These are phyloP conservation scores for Prochilodus magdalenae DNA, from an alignment of 2,113 vertebrate genomes.

Conservation along the genomic window DNA sequence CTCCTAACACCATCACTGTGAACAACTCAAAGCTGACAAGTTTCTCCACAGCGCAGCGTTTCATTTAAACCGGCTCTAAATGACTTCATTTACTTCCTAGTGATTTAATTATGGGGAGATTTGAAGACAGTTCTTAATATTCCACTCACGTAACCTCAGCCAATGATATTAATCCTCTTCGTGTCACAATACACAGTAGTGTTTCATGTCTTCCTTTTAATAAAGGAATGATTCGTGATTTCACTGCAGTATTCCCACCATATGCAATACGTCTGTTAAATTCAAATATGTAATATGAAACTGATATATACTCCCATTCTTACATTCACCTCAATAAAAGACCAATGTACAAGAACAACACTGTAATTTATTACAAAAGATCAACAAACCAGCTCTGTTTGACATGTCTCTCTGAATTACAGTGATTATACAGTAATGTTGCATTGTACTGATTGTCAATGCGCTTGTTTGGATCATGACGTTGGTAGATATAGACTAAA, in stretches of 20 bases:
- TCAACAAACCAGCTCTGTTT: background rate
- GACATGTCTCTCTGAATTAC: background rate
- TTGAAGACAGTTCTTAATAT: too few relatives aligned
- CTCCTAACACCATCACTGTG: too few relatives aligned
- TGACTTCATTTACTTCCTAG: too few relatives aligned
- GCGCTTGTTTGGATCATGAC: background rate
- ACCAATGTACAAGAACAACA: too few relatives aligned
- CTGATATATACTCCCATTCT: background rate
- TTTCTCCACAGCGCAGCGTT: too few relatives aligned
- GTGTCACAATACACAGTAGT: background rate
- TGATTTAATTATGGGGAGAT: too few relatives aligned
- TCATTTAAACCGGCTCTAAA: too few relatives aligned
- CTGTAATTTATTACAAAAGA: constrained; percentile 30
- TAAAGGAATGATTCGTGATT: too few relatives aligned
- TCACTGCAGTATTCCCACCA: background rate
- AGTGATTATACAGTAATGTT: constrained; percentile 10
- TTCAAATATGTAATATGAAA: background rate
- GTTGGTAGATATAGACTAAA: constrained; percentile 33
- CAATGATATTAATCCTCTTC: background rate
- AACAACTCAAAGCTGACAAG: too few relatives aligned
- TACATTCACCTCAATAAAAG: background rate
- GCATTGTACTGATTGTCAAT: constrained; percentile 23
- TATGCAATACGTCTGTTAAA: background rate
- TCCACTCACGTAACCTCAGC: background rate
- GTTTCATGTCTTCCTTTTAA: background rate